Percentiles rank a stretch among this genome's conserved stretches.
Evolutionary conservation across 2,888 invertebrate species (phyloP).

Genomic region (Volucella zonaria): DNA sequence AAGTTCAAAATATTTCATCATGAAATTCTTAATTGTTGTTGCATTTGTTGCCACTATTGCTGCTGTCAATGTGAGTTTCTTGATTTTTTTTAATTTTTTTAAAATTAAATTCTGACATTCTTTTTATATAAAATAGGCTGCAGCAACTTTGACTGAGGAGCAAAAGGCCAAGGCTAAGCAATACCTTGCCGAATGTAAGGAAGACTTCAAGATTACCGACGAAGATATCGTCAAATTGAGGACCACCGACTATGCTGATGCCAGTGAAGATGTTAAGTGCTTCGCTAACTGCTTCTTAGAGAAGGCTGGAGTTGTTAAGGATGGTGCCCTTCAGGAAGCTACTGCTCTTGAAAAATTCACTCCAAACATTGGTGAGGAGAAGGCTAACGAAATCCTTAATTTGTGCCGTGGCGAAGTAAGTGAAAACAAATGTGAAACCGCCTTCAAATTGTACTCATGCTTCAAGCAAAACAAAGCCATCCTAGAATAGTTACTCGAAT

Average conservation of each 20-base stretch:
- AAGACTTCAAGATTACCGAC: conserved; percentile 67
- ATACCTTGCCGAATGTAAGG: conserved; percentile 75
- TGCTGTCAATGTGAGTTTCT: conserved; percentile 76
- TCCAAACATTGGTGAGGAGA: conserved; percentile 75
- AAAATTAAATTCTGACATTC: background rate
- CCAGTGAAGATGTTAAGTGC: conserved; percentile 77
- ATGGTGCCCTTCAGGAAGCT: conserved; percentile 77
- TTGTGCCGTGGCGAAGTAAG: conserved; percentile 76
- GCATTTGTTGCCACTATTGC: conserved; percentile 74
- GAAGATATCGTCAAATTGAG: conserved; percentile 76
- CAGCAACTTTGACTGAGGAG: conserved; percentile 75
- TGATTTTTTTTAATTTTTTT: background rate
- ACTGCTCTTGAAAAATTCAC: conserved; percentile 75
- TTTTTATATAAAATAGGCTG: conserved; percentile 13
- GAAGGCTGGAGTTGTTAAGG: conserved; percentile 76
- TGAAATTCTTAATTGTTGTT: conserved; percentile 77
- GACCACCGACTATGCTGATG: conserved; percentile 75
- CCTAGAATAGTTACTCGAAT: conserved; percentile 4
- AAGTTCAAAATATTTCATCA: conserved; percentile 64
- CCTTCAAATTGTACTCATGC: conserved; percentile 77
- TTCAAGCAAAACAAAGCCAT: conserved; percentile 75
- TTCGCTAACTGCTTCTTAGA: conserved; percentile 80
- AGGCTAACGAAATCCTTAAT: conserved; percentile 75
- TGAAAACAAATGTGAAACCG: conserved; percentile 77
- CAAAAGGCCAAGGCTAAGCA: conserved; percentile 76